Percentiles rank a stretch among this genome's conserved stretches.
Conservation (phyloP, 2,113 vertebrate species). For the Origma solitaria region DNA sequence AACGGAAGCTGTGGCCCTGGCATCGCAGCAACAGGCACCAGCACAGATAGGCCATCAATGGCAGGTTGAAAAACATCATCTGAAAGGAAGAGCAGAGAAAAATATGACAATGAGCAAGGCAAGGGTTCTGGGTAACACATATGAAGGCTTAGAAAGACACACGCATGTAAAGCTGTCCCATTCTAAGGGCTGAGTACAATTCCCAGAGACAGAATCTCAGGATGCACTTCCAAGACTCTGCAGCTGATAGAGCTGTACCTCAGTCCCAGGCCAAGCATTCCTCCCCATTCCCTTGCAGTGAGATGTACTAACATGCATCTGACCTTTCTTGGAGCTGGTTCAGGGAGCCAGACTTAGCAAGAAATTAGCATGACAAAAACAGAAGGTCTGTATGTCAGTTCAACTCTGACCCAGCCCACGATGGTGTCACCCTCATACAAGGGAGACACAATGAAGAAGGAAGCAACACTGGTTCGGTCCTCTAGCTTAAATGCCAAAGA, state of each 20-base stretch:
- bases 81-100: constrained; percentile 52
- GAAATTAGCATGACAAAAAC: neutral
- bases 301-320: neutral
- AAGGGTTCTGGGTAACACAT: neutral
- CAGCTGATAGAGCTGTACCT: neutral
- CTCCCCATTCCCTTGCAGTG: neutral
- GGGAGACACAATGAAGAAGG: neutral
- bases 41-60: constrained; percentile 87
- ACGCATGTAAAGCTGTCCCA: neutral
- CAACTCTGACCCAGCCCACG: neutral
- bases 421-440: neutral
- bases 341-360: neutral
- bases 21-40: constrained; percentile 89
- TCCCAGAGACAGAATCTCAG: neutral
- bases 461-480: neutral
- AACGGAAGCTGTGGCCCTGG: constrained; percentile 81
- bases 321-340: neutral
- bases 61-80: constrained; percentile 92
- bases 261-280: neutral
- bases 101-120: neutral
- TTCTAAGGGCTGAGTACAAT: neutral
- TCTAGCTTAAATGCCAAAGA: neutral
- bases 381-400: neutral
- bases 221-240: neutral
- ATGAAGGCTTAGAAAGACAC: neutral